phyloP scores from a whole-genome alignment of 2,888 invertebrate genomes.

The Drosophila mimetica region DNA sequence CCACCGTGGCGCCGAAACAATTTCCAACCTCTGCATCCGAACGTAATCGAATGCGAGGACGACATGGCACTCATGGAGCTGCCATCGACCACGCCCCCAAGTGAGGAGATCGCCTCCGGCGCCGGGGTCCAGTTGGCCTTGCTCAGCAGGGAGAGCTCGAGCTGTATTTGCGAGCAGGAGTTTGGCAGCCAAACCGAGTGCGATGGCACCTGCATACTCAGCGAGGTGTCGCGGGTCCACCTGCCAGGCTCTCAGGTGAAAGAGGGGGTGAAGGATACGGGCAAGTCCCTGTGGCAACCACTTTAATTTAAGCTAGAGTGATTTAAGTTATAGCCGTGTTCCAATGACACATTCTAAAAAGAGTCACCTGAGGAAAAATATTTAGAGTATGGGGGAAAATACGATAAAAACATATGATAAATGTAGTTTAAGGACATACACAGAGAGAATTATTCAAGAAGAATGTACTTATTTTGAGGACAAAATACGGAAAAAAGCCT shows the following conservation, averaged over 20 bases:
- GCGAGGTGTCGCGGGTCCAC: slow-evolving; percentile 76
- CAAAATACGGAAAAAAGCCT: no score
- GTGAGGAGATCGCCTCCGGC: slow-evolving; percentile 55
- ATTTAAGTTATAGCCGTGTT: slow-evolving; percentile 20
- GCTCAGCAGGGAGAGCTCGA: slow-evolving; percentile 58
- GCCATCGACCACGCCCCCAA: slow-evolving; percentile 57
- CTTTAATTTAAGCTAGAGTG: slow-evolving; percentile 44
- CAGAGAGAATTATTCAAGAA: no score
- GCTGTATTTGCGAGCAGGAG: slow-evolving; percentile 79
- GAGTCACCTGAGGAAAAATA: background rate
- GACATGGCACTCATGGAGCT: slow-evolving; percentile 66
- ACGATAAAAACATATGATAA: background rate
- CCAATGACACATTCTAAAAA: background rate
- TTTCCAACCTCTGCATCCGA: slow-evolving; percentile 80
- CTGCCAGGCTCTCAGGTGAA: slow-evolving; percentile 32
- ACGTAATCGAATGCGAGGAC: slow-evolving; percentile 80
- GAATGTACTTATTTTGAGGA: no score
- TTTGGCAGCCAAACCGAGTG: slow-evolving; percentile 77
- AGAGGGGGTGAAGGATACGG: slow-evolving; percentile 1
- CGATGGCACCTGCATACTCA: slow-evolving; percentile 79
- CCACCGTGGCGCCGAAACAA: slow-evolving; percentile 80
- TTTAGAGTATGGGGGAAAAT: no score
- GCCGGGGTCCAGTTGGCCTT: slow-evolving; percentile 52
- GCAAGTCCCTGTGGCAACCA: slow-evolving; percentile 63
- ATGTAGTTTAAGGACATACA: no score